Evolutionary conservation across 2,113 vertebrate species (phyloP), one percentile per base, ranked within the genome.

Genomic region (Lophura nycthemera): DNA sequence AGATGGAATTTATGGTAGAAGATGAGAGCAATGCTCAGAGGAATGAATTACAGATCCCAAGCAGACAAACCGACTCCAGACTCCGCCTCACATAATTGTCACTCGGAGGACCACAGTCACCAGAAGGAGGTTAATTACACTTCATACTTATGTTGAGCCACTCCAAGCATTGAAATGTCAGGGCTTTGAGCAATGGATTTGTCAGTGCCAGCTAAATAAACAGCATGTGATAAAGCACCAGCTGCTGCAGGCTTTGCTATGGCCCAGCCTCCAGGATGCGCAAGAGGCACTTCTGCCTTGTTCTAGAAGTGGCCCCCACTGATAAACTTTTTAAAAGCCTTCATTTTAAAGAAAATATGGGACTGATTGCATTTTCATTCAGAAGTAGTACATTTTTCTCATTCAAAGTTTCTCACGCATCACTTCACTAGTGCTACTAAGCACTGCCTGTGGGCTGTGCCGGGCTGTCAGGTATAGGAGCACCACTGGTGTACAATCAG

Each of bases 1-100:
- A 0, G 66, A 66, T 30, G 32, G 15, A 13, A 8, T 85, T 64
- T 70, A 6, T 9, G 30, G 56, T 56, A 42, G 77, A 93, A 91
- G 52, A 61, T 3, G 56, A 83, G 45, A 74, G 61, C 56, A 80
- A 81, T 13, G 4, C 69, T 72, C 0, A 0, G 9, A 79, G 48
- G 86, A 90, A 82, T 57, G 57, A 84, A 74, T 29, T 61, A 76
- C 60, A 88, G 63, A 90, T 56, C 52, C 43, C 85, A 13, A 10
- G 70, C 73, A 92, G 91, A 94, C 85, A 91, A 84, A 92, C 21
- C 13, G 83, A 38, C 85, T 82, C 89, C 73, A 69, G 73, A 48
- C 42, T 89, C 34, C 27, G 13, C 60, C 65, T 80, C 42, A 34
- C 57, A 40, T 63, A 82, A 86, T 63, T 93, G 83, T 66, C 52